Conservation (phyloP, 2,888 invertebrate species). For the Mechanitis messenoides region DNA sequence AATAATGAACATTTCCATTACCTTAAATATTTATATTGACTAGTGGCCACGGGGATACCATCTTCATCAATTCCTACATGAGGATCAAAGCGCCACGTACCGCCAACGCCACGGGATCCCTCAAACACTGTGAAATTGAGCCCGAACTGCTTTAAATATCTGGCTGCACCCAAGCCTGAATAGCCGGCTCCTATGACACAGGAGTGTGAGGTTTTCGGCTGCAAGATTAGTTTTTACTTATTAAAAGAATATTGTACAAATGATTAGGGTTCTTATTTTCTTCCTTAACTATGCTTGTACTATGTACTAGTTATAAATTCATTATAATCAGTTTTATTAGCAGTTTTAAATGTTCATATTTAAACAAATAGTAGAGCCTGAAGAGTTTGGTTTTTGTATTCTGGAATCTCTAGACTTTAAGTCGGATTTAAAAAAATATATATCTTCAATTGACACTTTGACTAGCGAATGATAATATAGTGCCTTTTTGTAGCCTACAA, state of each 20-base stretch:
- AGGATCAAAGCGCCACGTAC: slow-evolving; percentile 88
- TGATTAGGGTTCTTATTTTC: too few species aligned
- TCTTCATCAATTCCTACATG: slow-evolving; percentile 78
- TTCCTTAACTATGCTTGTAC: too few species aligned
- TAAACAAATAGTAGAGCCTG: too few species aligned
- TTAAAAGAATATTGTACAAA: too few species aligned
- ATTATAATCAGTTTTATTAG: too few species aligned
- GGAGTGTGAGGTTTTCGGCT: slow-evolving; percentile 33
- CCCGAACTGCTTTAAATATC: slow-evolving; percentile 74
- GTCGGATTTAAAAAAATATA: too few species aligned
- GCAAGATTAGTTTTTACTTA: slow-evolving; percentile 4
- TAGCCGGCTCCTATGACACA: slow-evolving; percentile 86
- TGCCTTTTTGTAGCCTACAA: too few species aligned
- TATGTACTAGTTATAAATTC: too few species aligned
- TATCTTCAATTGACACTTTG: too few species aligned
- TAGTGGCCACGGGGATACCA: slow-evolving; percentile 83
- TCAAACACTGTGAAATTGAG: slow-evolving; percentile 81
- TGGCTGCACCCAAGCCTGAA: slow-evolving; percentile 81
- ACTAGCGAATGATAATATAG: too few species aligned
- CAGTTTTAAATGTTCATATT: too few species aligned
- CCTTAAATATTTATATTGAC: slow-evolving; percentile 83
- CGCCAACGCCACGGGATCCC: slow-evolving; percentile 81
- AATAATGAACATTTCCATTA: too few species aligned
- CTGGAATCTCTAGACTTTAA: not conserved
- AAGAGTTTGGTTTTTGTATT: not conserved